These are phyloP conservation scores for Haemorhous mexicanus DNA, from an alignment of 2,113 vertebrate genomes.

Conservation along the genomic window DNA sequence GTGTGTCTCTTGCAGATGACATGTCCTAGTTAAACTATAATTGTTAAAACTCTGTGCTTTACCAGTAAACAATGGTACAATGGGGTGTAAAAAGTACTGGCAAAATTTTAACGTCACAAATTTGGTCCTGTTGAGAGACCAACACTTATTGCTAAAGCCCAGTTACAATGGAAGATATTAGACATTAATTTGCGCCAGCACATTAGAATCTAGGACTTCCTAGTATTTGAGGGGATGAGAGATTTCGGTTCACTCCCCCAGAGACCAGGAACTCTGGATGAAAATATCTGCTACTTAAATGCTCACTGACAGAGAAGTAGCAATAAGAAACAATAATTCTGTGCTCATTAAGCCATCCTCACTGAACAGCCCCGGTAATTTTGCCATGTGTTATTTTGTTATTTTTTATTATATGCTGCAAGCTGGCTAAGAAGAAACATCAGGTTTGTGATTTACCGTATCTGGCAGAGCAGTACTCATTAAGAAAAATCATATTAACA, in stretches of 20 bases:
- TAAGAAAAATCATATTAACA: conserved; percentile 70
- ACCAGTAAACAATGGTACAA: background rate
- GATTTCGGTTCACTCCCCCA: background rate
- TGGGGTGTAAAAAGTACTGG: background rate
- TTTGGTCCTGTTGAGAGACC: background rate
- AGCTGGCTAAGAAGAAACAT: conserved; percentile 68
- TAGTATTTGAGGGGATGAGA: background rate
- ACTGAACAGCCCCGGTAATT: conserved; percentile 64
- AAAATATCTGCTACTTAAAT: conserved; percentile 6
- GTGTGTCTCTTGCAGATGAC: background rate
- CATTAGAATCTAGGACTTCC: background rate
- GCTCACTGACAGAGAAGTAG: background rate
- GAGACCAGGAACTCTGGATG: background rate
- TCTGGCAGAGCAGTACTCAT: conserved; percentile 13
- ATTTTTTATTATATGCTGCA: conserved; percentile 66
- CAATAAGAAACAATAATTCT: conserved; percentile 66
- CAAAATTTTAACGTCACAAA: background rate
- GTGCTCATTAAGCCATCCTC: conserved; percentile 66
- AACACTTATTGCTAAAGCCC: background rate
- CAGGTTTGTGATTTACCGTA: conserved; percentile 52
- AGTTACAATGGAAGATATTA: background rate
- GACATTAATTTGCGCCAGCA: background rate
- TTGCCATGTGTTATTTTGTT: conserved; percentile 56
- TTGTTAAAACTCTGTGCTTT: background rate
- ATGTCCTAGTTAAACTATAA: background rate